Conservation (phyloP, 2,888 invertebrate genomes). For the Ferdinandea cuprea region DNA sequence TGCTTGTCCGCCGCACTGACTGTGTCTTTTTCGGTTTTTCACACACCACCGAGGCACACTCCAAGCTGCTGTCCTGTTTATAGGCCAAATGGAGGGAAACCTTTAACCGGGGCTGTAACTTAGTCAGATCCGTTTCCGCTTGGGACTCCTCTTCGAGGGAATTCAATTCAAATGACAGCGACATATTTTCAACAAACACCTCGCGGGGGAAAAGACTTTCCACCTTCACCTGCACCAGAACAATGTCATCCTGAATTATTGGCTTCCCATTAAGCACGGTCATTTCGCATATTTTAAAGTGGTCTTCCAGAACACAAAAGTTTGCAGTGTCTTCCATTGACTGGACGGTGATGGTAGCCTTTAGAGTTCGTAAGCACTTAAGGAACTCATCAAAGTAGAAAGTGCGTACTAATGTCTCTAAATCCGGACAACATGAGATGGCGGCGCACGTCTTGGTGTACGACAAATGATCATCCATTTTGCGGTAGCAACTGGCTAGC, state of each 20-base stretch:
- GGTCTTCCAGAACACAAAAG: conserved; percentile 83
- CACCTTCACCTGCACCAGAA: conserved; percentile 85
- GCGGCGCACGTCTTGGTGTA: conserved; percentile 91
- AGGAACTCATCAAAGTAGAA: conserved; percentile 93
- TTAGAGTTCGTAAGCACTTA: conserved; percentile 85
- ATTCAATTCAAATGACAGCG: conserved; percentile 87
- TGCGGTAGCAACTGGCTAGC: conserved; percentile 92
- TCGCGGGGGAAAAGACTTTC: conserved; percentile 87
- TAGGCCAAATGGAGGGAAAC: conserved; percentile 89
- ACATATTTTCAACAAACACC: conserved; percentile 86
- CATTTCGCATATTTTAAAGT: conserved; percentile 83
- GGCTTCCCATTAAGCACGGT: conserved; percentile 79
- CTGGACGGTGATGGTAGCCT: conserved; percentile 79
- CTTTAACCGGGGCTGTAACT: conserved; percentile 82
- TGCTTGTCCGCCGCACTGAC: conserved; percentile 87
- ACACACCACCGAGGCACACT: conserved; percentile 89
- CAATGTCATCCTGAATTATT: conserved; percentile 84
- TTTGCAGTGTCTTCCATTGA: conserved; percentile 81
- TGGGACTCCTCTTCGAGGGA: conserved; percentile 76
- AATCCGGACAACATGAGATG: conserved; percentile 89
- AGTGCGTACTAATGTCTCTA: conserved; percentile 89
- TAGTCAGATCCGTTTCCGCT: conserved; percentile 58
- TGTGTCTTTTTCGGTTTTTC: conserved; percentile 86
- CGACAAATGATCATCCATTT: conserved; percentile 88
- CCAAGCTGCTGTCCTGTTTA: conserved; percentile 91